phyloP scores from a whole-genome alignment of 2,113 vertebrate species.

The Pituophis catenifer region DNA sequence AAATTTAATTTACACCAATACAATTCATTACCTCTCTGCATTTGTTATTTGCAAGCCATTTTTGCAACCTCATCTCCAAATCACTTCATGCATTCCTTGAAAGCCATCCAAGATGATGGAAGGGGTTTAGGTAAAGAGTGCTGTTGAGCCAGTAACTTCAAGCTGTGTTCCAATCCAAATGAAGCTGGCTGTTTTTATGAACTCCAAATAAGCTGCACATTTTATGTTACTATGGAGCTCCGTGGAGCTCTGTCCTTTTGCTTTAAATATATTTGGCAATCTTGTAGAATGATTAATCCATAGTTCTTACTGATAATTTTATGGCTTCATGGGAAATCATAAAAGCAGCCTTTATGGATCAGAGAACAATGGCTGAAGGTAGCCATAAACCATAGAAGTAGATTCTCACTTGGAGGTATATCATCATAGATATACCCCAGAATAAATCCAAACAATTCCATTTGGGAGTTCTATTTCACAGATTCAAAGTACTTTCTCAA shows the following conservation, averaged over 20 bases:
- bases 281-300: neutral
- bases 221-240: neutral
- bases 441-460: neutral
- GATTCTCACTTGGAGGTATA: neutral
- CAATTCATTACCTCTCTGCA: neutral
- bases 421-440: neutral
- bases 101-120: neutral
- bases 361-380: neutral
- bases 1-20: neutral
- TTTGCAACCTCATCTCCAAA: neutral
- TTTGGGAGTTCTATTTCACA: neutral
- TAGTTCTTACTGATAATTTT: neutral
- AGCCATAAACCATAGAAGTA: neutral
- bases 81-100: neutral
- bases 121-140: neutral
- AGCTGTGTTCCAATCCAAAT: neutral
- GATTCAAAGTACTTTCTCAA: neutral
- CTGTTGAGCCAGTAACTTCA: neutral
- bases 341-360: neutral
- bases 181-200: neutral
- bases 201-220: neutral
- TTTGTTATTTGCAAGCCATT: neutral
- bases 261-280: neutral
- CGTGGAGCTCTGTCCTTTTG: neutral
- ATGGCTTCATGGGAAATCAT: neutral